phyloP scores from a whole-genome alignment of 1,140 invertebrate species.

The Himalopsyche phryganea region DNA sequence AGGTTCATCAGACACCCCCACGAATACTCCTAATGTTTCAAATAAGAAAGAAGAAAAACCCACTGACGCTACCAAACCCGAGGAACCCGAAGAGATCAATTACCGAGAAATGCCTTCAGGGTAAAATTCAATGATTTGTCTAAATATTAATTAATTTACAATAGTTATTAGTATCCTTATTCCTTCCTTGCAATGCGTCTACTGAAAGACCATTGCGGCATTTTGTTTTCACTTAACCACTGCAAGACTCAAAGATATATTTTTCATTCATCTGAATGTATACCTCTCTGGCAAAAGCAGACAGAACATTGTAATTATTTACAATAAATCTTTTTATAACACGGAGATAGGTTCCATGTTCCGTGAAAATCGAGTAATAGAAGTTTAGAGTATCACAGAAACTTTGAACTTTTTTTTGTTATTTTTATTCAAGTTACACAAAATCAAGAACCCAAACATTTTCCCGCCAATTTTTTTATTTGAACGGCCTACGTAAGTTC shows the following conservation, averaged over 20 bases:
- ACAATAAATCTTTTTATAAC: not conserved
- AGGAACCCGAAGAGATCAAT: slow-evolving; percentile 54
- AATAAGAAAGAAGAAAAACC: slow-evolving; percentile 53
- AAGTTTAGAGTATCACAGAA: no score
- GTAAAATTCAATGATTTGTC: slow-evolving; percentile 31
- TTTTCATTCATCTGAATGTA: not conserved
- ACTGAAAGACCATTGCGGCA: not conserved
- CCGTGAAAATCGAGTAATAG: no score
- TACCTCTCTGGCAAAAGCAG: not conserved
- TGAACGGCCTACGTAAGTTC: no score
- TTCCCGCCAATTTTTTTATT: no score
- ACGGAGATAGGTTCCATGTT: not conserved
- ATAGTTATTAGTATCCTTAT: not conserved
- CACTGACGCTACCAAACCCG: slow-evolving; percentile 37
- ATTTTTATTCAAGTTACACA: no score
- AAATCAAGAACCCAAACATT: no score
- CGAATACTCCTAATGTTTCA: slow-evolving; percentile 32
- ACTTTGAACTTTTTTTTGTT: no score
- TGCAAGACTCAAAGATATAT: not conserved
- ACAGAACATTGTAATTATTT: not conserved
- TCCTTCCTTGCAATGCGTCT: not conserved
- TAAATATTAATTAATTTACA: not conserved
- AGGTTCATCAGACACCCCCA: slow-evolving; percentile 12
- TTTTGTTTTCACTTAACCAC: not conserved
- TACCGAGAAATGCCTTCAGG: slow-evolving; percentile 53